phyloP scores from a whole-genome alignment of 2,888 invertebrate genomes.

The Limnephilus marmoratus region DNA sequence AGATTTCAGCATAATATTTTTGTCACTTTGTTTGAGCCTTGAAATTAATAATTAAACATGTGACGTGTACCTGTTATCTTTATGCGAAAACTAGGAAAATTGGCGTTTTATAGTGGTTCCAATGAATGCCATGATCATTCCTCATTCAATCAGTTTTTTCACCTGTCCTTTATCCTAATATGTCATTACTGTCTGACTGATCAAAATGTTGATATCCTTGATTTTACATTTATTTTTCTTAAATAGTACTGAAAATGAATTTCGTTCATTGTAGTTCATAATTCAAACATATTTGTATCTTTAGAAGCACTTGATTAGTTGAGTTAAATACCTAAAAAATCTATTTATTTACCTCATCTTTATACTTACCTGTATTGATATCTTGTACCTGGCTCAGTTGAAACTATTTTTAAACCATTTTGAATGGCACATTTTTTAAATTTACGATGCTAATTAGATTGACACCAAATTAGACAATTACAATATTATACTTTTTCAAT shows the following conservation, averaged over 20 bases:
- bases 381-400: background rate
- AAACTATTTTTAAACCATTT: background rate
- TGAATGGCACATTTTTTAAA: background rate
- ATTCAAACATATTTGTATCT: background rate
- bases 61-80: conserved; percentile 57
- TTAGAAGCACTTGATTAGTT: background rate
- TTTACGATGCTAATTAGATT: background rate
- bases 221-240: background rate
- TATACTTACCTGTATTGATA: background rate
- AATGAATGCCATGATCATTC: background rate
- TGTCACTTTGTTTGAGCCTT: conserved; percentile 36
- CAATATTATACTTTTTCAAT: background rate
- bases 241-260: background rate
- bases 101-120: background rate
- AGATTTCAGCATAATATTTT: conserved; percentile 64
- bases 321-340: background rate
- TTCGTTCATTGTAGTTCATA: background rate
- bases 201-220: background rate
- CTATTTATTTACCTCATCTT: background rate
- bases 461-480: background rate
- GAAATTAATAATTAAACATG: conserved; percentile 46
- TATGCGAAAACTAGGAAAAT: background rate
- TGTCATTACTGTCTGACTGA: background rate
- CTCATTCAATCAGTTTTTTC: background rate
- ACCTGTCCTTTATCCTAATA: background rate